These are phyloP conservation scores for Copidosoma aretas DNA, from an alignment of 2,888 invertebrate species.

Conservation along the genomic window DNA sequence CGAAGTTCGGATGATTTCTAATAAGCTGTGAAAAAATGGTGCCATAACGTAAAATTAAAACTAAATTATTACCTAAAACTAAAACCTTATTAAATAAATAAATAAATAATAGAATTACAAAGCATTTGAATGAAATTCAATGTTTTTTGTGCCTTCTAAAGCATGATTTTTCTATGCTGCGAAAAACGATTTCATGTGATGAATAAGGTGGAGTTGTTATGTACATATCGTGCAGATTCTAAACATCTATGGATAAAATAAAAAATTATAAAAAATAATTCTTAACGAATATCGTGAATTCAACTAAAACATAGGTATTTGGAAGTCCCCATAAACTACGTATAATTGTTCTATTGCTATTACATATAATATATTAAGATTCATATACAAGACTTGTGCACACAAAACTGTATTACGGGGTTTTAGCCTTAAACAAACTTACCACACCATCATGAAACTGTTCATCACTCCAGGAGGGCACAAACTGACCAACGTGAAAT, in stretches of 20 bases:
- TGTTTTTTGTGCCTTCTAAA: slow-evolving; percentile 28
- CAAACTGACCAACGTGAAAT: slow-evolving; percentile 75
- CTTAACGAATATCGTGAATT: slow-evolving; percentile 1
- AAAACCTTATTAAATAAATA: slow-evolving; percentile 8
- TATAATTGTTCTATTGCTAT: slow-evolving; percentile 30
- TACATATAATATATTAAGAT: slow-evolving; percentile 17
- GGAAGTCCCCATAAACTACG: slow-evolving; percentile 20
- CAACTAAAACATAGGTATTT: slow-evolving; percentile 10
- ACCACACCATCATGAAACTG: slow-evolving; percentile 88
- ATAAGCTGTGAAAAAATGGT: slow-evolving; percentile 33
- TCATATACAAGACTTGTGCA: slow-evolving; percentile 60
- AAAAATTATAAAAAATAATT: slow-evolving; percentile 9
- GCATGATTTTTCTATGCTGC: not conserved
- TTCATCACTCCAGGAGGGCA: slow-evolving; percentile 87
- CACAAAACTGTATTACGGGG: slow-evolving; percentile 61
- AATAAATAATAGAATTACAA: slow-evolving; percentile 22
- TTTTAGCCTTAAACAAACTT: slow-evolving; percentile 67
- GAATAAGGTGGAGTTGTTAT: slow-evolving; percentile 4
- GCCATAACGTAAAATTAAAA: slow-evolving; percentile 19
- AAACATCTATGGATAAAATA: slow-evolving; percentile 24
- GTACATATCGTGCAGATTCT: slow-evolving; percentile 33
- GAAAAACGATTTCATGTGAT: slow-evolving; percentile 9
- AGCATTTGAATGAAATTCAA: slow-evolving; percentile 18
- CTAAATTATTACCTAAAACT: slow-evolving; percentile 17
- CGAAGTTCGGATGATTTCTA: slow-evolving; percentile 24